Base-by-base conservation (phyloP, 2,888 invertebrate genomes). In the Malthinus flaveolus region DNA sequence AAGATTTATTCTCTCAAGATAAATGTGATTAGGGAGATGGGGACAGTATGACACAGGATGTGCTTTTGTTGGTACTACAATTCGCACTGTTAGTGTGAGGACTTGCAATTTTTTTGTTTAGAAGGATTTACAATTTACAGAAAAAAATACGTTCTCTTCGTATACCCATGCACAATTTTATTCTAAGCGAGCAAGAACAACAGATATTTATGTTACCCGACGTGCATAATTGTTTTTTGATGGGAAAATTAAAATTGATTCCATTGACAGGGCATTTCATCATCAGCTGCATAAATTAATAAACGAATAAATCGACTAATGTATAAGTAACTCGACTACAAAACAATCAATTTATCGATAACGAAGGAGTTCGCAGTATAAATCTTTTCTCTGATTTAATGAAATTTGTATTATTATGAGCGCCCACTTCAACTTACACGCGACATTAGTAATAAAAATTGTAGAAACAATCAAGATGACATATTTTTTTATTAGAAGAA, bases 11-110 rank as follows among this genome's bases (percentile, higher is more conserved):
- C 49, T 42, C 47, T 57, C 46, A 31, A 37, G 36, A 37, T 46
- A 56, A 59, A 59, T 53, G 45, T 47, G 59, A 62, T 59, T 64
- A 61, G 59, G 59, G 59, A 61, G 59, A 56, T 56, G 37, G 63
- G 59, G 60, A 59, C 60, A 47, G 39, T 56, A 56, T 56, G 48
- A 51, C 50, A 62, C 63, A 64, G 65, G 65, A 65, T 65, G 62
- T 59, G 60, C 62, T 62, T 65, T 64, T 64, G 63, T 65, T 65
- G 61, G 59, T 46, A 58, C 55, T 50, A 39, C 49, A 51, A 59
- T 61, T 65, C 63, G 63, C 65, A 65, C 65, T 59, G 58, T 65
- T 55, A 63, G 65, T 65, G 65, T 63, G 59, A 65, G 59, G 50
- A 58, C 59, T 53, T 59, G 47, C 56, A 50, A 57, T 52, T 37